Evolutionary conservation across 2,888 invertebrate genomes (phyloP).

Genomic region (Protula sp.): DNA sequence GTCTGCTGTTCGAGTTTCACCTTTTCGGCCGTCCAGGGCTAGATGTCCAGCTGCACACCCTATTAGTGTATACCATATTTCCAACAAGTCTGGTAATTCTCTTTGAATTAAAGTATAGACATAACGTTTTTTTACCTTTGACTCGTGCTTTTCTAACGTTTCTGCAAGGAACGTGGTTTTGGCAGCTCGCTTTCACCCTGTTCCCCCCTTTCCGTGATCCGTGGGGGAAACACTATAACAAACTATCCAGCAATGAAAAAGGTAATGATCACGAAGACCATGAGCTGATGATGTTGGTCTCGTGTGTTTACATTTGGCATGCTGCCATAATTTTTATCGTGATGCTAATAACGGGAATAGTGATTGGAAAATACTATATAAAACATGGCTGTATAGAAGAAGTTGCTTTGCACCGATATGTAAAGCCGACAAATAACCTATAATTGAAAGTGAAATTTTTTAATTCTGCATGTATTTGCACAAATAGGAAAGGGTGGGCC

Average conservation of each 20-base stretch:
- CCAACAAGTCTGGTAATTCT: slow-evolving; percentile 33
- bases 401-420: no score
- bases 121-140: neutral
- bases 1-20: slow-evolving; percentile 51
- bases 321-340: neutral
- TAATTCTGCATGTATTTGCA: no score
- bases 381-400: no score
- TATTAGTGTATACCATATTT: slow-evolving; percentile 44
- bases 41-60: slow-evolving; percentile 45
- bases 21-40: slow-evolving; percentile 44
- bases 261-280: no score
- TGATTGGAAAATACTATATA: no score
- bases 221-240: no score
- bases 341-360: no score
- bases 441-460: no score
- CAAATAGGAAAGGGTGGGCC: no score
- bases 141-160: slow-evolving; percentile 27
- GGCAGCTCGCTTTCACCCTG: slow-evolving; percentile 51
- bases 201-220: slow-evolving; percentile 41
- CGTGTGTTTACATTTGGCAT: neutral
- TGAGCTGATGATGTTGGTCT: neutral
- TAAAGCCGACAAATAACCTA: no score
- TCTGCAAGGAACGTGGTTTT: slow-evolving; percentile 55
- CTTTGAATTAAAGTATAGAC: slow-evolving; percentile 33
- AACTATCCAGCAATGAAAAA: no score